phyloP scores from a whole-genome alignment of 2,797 vertebrate genomes.

The Poecilia gillii region DNA sequence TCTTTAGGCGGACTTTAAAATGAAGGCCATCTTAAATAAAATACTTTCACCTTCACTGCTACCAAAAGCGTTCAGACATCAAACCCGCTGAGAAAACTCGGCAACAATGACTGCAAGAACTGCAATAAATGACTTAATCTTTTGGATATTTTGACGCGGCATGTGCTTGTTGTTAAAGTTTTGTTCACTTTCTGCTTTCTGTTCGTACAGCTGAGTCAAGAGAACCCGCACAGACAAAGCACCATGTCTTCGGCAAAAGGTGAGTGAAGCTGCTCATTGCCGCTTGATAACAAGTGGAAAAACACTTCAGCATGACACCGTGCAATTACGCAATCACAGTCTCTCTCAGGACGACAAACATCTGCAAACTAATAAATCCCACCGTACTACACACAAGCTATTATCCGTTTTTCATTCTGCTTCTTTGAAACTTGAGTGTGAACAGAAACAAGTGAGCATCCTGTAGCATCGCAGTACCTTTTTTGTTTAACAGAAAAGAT shows the following conservation, averaged over 20 bases:
- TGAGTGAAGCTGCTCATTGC: conserved; percentile 45
- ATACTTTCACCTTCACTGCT: conserved; percentile 19
- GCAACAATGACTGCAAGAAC: neutral
- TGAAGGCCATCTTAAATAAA: conserved; percentile 25
- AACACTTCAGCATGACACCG: conserved; percentile 9
- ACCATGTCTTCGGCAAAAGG: conserved; percentile 78
- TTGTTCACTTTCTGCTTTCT: conserved; percentile 44
- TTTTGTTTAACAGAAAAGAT: too few species aligned
- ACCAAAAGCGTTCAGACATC: conserved; percentile 10
- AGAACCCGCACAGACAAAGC: conserved; percentile 47
- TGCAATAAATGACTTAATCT: conserved; percentile 6
- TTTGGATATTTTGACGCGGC: neutral
- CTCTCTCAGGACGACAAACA: neutral
- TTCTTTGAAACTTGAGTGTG: neutral
- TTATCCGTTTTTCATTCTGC: neutral
- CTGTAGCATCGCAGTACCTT: too few species aligned
- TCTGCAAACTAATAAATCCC: neutral
- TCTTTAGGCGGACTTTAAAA: conserved; percentile 43
- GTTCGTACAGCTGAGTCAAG: conserved; percentile 50
- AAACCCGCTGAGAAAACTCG: conserved; percentile 3
- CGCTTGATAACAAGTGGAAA: neutral
- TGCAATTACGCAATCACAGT: conserved; percentile 19
- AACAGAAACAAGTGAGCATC: neutral
- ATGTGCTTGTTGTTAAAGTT: conserved; percentile 7
- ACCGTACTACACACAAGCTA: neutral